These are phyloP conservation scores for Lagocephalus sceleratus DNA, from an alignment of 2,797 vertebrate genomes.

Conservation along the genomic window DNA sequence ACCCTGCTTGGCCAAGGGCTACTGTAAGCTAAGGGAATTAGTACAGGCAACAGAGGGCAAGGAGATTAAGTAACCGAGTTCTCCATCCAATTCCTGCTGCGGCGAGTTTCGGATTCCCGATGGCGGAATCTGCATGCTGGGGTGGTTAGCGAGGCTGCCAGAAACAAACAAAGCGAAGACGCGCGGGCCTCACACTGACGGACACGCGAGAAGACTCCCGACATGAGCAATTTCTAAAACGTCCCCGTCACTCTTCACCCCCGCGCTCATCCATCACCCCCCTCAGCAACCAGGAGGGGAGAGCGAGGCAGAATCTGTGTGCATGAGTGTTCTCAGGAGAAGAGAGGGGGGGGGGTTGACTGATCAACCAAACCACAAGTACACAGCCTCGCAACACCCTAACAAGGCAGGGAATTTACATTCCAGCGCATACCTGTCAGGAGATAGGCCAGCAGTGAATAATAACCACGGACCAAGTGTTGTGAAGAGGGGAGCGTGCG, in stretches of 20 bases:
- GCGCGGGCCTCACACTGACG: constrained; percentile 6
- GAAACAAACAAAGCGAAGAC: constrained; percentile 12
- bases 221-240: constrained; percentile 50
- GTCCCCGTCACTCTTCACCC: constrained; percentile 49
- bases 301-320: constrained; percentile 2
- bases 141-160: constrained; percentile 19
- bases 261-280: constrained; percentile 64
- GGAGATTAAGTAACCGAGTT: constrained; percentile 58
- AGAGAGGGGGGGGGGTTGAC: constrained; percentile 37
- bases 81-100: constrained; percentile 33
- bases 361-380: constrained; percentile 71
- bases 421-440: constrained; percentile 71
- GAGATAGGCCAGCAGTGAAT: constrained; percentile 62
- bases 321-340: not conserved
- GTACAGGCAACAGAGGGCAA: constrained; percentile 46
- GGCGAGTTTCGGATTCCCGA: constrained; percentile 43
- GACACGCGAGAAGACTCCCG: constrained; percentile 8
- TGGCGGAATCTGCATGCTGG: constrained; percentile 26
- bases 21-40: constrained; percentile 46
- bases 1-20: constrained; percentile 40
- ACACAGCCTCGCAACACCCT: constrained; percentile 64
- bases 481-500: constrained; percentile 37
- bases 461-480: constrained; percentile 53
- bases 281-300: constrained; percentile 26
- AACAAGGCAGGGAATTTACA: constrained; percentile 73